These are phyloP conservation scores for Sebastes nivosus DNA, from an alignment of 2,797 vertebrate species.

Conservation along the genomic window DNA sequence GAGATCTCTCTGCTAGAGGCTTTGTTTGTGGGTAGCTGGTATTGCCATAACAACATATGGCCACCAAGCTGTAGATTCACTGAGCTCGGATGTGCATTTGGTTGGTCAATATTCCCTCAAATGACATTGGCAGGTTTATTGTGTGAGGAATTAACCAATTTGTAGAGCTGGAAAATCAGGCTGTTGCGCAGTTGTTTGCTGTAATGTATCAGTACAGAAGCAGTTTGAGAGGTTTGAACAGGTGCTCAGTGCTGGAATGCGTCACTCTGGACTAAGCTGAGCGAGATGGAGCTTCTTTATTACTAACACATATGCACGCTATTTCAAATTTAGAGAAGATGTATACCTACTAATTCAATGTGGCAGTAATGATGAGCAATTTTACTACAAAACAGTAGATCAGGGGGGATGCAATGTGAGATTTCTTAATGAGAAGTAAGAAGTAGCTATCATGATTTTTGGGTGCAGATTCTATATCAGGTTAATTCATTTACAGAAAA, in stretches of 20 bases:
- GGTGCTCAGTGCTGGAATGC: conserved; percentile 33
- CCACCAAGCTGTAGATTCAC: conserved; percentile 74
- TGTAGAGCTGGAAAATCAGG: conserved; percentile 62
- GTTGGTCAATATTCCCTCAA: conserved; percentile 64
- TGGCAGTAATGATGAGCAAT: neutral
- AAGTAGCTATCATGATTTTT: neutral
- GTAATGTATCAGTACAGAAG: conserved; percentile 43
- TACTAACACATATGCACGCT: neutral
- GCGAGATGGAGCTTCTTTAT: conserved; percentile 7
- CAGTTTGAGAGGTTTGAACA: conserved; percentile 47
- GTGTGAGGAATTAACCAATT: conserved; percentile 67
- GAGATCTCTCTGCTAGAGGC: conserved; percentile 33
- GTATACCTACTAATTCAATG: neutral
- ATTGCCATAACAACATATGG: conserved; percentile 80
- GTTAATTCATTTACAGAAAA: neutral
- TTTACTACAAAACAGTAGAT: neutral
- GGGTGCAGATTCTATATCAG: neutral
- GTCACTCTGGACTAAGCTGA: neutral
- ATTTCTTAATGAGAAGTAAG: neutral
- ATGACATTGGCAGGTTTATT: conserved; percentile 61
- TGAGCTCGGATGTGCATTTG: conserved; percentile 68
- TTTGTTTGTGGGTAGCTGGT: conserved; percentile 61
- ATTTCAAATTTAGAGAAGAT: conserved; percentile 16
- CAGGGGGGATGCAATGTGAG: neutral
- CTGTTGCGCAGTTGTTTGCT: conserved; percentile 54